Evolutionary conservation across 53 echinoderm and acorn worm species (phyloP), one percentile per base, ranked within the genome.

Genomic region (Echinarachnius parma): DNA sequence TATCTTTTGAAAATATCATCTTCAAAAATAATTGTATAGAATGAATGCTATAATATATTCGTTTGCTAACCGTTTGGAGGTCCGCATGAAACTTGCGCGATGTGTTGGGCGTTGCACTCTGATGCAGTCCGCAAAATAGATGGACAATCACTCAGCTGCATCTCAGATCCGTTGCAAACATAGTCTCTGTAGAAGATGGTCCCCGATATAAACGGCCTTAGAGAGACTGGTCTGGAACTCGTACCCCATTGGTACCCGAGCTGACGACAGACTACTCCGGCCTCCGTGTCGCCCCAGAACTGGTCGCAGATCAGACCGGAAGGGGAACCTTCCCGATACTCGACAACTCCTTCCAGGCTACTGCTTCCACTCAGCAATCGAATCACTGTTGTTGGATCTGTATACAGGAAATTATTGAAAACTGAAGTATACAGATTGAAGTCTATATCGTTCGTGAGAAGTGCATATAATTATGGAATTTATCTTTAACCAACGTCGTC

Each of bases 51-150:
- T n/a, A n/a, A n/a, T n/a, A n/a, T n/a, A n/a, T n/a, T n/a, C 14
- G 57, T 5, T 18, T 65, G n/a, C 62, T 62, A 15, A 39, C 62
- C 62, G 15, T 22, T 32, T 3, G 62, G 62, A 34, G 62, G 62
- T 21, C 62, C 62, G 23, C 62, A 62, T 2, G 39, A 62, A 25
- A 62, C 62, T 23, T 62, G 62, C 14, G 62, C 62, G 11, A 62
- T 62, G 9, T 36, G 25, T 34, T 39, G 22, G 15, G 62, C 1
- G 10, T 11, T 13, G 24, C 62, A 62, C n/a, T n/a, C n/a, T n/a
- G n/a, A n/a, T n/a, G n/a, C n/a, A n/a, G n/a, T n/a, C n/a, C n/a
- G n/a, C n/a, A n/a, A n/a, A n/a, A n/a, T n/a, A n/a, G n/a, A n/a
- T n/a, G 34, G 21, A 62, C 62, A 62, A 11, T 62, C 24, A 15